Evolutionary conservation across 2,797 vertebrate genomes (phyloP).

Genomic region (Propithecus perrieri): DNA sequence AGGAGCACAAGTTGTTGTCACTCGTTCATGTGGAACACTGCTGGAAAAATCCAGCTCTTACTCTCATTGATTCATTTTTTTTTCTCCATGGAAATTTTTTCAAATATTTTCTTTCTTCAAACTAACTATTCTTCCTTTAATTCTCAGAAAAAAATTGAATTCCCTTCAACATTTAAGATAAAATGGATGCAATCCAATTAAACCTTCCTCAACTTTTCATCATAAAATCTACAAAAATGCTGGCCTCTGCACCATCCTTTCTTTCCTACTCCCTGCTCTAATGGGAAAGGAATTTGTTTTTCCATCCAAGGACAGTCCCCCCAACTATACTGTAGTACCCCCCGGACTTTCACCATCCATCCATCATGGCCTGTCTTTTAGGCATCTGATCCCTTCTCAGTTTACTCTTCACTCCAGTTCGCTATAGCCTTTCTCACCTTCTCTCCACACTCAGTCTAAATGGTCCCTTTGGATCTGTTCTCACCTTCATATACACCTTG

Average conservation of each 20-base stretch:
- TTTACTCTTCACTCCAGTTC: not conserved
- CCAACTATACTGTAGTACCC: too few species aligned
- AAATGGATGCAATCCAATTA: not conserved
- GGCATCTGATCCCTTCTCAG: not conserved
- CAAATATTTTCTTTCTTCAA: not conserved
- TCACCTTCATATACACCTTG: not conserved
- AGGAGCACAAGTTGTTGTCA: not conserved
- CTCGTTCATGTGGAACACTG: not conserved
- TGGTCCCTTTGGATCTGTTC: not conserved
- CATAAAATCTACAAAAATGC: not conserved
- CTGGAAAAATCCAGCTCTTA: not conserved
- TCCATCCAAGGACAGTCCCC: not conserved
- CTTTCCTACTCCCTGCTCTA: not conserved
- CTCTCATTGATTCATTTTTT: not conserved
- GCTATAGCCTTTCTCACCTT: fast-evolving
- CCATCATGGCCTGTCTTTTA: not conserved
- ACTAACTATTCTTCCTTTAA: not conserved
- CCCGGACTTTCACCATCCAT: fast-evolving
- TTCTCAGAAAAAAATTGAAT: not conserved
- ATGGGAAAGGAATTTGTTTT: not conserved
- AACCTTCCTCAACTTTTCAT: not conserved
- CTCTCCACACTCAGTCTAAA: not conserved
- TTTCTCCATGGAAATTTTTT: not conserved
- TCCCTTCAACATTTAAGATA: not conserved
- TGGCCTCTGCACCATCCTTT: not conserved